phyloP scores from a whole-genome alignment of 2,113 vertebrate genomes.

The Gallinago undulata region DNA sequence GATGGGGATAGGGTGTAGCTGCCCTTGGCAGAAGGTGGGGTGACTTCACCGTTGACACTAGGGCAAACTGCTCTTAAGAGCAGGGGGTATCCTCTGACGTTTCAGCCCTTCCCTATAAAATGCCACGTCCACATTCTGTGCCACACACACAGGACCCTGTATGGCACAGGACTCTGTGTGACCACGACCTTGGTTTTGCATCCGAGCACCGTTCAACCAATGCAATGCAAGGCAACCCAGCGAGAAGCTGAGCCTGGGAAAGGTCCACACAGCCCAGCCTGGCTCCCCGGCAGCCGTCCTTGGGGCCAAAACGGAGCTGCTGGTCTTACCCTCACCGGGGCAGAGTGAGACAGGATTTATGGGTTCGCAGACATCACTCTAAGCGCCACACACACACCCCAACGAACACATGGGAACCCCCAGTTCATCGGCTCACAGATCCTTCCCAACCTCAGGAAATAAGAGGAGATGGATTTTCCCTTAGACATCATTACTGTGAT shows the following conservation, averaged over 20 bases:
- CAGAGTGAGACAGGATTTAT: background rate
- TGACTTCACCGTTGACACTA: background rate
- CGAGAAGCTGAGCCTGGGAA: background rate
- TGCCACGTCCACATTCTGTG: fast-evolving
- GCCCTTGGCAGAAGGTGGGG: background rate
- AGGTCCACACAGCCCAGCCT: background rate
- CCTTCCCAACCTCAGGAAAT: constrained; percentile 18
- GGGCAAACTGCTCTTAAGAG: background rate
- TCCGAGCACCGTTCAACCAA: fast-evolving
- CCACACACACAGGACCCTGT: background rate
- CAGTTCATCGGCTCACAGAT: background rate
- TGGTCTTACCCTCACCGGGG: background rate
- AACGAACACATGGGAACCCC: background rate
- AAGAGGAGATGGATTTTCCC: constrained; percentile 47
- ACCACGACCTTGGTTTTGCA: background rate
- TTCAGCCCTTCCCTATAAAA: fast-evolving
- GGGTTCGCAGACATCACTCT: background rate
- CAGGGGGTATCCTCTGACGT: background rate
- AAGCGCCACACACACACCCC: fast-evolving
- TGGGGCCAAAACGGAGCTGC: background rate
- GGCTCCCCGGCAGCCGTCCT: fast-evolving
- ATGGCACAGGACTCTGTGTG: fast-evolving
- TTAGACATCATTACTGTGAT: background rate
- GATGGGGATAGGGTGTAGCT: too few species aligned
- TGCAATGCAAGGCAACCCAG: background rate